A percentile compares a stretch with the other conserved stretches of the same genome.
These are phyloP conservation scores for Salvator merianae DNA, from an alignment of 2,113 vertebrate species.

Conservation along the genomic window DNA sequence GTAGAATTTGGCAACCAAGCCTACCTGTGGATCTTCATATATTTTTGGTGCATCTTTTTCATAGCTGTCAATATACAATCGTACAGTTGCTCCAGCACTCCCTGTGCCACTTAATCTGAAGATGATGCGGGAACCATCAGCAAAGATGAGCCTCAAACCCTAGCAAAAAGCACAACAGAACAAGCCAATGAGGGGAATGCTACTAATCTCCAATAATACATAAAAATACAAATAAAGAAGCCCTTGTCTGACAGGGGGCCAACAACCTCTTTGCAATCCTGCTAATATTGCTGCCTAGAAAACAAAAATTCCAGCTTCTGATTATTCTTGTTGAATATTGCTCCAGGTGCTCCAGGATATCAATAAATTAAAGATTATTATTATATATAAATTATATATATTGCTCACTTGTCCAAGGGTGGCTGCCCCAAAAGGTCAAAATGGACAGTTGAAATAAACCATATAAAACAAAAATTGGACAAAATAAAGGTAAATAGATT, in stretches of 20 bases:
- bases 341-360: background rate
- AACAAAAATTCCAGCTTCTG: background rate
- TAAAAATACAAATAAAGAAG: background rate
- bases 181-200: too few species aligned
- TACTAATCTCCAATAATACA: background rate
- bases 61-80: conserved; percentile 98
- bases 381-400: background rate
- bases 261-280: background rate
- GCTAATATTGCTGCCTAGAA: background rate
- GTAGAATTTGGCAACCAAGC: background rate
- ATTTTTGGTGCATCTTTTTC: conserved; percentile 93
- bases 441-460: background rate
- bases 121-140: conserved; percentile 94
- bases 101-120: conserved; percentile 97
- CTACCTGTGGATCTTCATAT: conserved; percentile 91
- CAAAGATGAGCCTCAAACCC: conserved; percentile 94
- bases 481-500: background rate
- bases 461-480: background rate
- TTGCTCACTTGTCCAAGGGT: background rate
- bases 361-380: background rate
- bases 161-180: conserved; percentile 53
- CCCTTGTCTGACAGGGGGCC: background rate
- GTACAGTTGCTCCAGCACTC: conserved; percentile 92
- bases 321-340: background rate
- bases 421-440: too few species aligned